Base-by-base conservation (phyloP, 2,797 vertebrate species). In the Acrossocheilus wenchowensis region DNA sequence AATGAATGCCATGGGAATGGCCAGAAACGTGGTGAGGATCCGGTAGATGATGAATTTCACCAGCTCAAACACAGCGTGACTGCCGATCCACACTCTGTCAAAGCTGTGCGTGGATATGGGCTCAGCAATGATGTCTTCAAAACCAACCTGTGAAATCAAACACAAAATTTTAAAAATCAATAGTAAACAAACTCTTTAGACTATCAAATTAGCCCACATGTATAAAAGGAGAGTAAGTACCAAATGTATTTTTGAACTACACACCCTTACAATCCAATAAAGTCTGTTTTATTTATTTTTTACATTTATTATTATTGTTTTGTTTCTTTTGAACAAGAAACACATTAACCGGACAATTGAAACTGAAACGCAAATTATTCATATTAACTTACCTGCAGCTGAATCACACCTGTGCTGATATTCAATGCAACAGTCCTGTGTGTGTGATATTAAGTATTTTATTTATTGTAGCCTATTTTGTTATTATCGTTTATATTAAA, bases 101-200 rank as follows among this genome's bases (percentile, higher is more conserved):
- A 97, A 98, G 91, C 97, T 98, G 93, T 97, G 97, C 0, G 95
- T 90, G 0, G 96, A 96, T 30, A 85, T 81, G 0, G 98, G 98
- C 91, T 99, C 98, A 0, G 96, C 98, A 45, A 99, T 97, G 89
- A 99, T 94, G 48, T 99, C 98, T 15, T 97, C 96, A 83, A 99
- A 99, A 0, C 94, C 95, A 64, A 99, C 91, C 98, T 99, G 94
- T 82, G 48, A 69, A 77, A 54, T 72, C 36, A 87, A 43, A 87
- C 45, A 87, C 7, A 8, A 73, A 78, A 78, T 17, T 2, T 12
- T 71, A 39, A 39, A 54, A 36, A 71, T 50, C 48, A 34, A 34
- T 7, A 73, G 50, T 41, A 69, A 23, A 68, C 17, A 50, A 52
- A 30, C 9, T 43, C 45, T 68, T 68, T 68, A 68, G 26, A n/a